phyloP scores from a whole-genome alignment of 2,113 vertebrate species.

The Furnarius figulus region DNA sequence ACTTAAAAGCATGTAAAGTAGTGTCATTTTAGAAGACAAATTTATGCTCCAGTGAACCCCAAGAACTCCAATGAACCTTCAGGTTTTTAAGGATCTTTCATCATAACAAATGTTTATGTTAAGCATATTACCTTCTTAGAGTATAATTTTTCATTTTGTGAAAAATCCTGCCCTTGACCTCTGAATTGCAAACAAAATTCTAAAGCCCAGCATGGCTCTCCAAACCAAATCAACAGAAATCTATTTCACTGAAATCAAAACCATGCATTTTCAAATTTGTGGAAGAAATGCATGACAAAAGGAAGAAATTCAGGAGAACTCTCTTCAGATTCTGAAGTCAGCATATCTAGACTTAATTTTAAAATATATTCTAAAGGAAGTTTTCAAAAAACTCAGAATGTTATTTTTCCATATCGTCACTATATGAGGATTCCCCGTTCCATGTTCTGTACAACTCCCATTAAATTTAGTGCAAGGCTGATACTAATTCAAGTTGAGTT shows the following conservation, averaged over 20 bases:
- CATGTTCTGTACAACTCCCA: background rate
- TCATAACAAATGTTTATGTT: background rate
- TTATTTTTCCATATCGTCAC: background rate
- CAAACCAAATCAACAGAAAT: background rate
- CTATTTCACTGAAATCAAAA: background rate
- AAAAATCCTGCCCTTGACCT: background rate
- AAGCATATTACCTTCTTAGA: background rate
- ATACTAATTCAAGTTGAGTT: background rate
- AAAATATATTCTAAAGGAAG: background rate
- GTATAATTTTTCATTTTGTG: background rate
- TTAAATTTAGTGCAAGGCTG: background rate
- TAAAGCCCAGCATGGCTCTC: background rate
- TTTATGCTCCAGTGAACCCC: constrained; percentile 1
- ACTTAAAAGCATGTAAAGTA: background rate
- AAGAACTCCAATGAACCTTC: background rate
- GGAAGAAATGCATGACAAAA: background rate
- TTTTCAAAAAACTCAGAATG: background rate
- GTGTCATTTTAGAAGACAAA: background rate
- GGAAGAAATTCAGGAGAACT: background rate
- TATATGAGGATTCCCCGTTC: background rate
- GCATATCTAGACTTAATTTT: background rate
- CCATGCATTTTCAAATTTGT: background rate
- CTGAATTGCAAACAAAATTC: background rate
- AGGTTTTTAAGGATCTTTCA: constrained; percentile 18
- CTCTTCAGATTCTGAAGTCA: background rate